Conservation (phyloP, 2,113 vertebrate species). For the Hippocampus comes region DNA sequence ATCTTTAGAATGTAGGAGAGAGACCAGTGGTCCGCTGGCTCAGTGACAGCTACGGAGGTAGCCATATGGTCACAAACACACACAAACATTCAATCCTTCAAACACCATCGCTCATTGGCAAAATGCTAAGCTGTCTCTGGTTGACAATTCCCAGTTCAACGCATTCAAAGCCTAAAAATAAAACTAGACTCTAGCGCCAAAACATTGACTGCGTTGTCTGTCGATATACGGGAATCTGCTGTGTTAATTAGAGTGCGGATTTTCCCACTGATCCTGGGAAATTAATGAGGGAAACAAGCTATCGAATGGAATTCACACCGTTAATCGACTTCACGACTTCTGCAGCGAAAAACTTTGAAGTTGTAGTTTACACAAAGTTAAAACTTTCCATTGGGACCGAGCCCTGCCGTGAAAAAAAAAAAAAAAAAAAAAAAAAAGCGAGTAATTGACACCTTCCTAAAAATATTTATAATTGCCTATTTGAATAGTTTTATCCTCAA, state of each 20-base stretch:
- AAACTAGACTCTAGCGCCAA: slow-evolving; percentile 46
- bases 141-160: slow-evolving; percentile 36
- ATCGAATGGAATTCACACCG: slow-evolving; percentile 52
- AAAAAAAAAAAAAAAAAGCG: not conserved
- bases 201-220: slow-evolving; percentile 47
- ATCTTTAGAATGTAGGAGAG: slow-evolving; percentile 20
- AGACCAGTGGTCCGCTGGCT: slow-evolving; percentile 57
- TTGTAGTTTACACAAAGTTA: not conserved
- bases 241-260: slow-evolving; percentile 57
- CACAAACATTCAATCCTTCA: slow-evolving; percentile 15
- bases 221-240: slow-evolving; percentile 52
- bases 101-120: slow-evolving; percentile 15
- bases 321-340: slow-evolving; percentile 45
- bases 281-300: slow-evolving; percentile 51
- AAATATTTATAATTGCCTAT: not conserved
- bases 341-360: not conserved
- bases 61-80: slow-evolving; percentile 60
- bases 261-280: slow-evolving; percentile 58
- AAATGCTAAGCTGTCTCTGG: not conserved
- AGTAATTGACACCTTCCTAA: not conserved
- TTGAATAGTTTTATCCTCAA: no score
- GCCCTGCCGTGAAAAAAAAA: not conserved
- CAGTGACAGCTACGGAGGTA: slow-evolving; percentile 49
- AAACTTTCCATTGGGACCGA: not conserved
- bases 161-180: slow-evolving; percentile 3